phyloP scores from a whole-genome alignment of 2,888 invertebrate genomes.

The Hartigia nigra region DNA sequence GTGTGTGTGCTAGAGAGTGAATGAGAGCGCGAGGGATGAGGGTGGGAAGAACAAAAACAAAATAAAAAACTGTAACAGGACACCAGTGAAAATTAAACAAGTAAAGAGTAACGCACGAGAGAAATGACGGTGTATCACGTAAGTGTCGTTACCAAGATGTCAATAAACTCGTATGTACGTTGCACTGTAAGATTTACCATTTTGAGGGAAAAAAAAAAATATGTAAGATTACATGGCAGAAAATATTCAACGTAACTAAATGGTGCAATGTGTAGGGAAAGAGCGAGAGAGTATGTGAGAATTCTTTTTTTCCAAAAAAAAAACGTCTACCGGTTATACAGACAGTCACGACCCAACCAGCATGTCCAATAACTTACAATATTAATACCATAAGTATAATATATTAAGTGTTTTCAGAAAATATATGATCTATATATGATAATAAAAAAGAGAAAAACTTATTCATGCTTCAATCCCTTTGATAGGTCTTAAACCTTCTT shows the following conservation, averaged over 20 bases:
- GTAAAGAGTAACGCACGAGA: neutral
- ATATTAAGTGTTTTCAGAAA: conserved; percentile 61
- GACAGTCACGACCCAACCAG: conserved; percentile 36
- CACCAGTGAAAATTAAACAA: neutral
- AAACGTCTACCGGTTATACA: conserved; percentile 30
- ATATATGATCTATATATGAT: conserved; percentile 62
- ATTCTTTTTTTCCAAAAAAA: neutral
- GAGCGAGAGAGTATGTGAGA: neutral
- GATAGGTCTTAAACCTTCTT: conserved; percentile 38
- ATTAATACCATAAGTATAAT: conserved; percentile 58
- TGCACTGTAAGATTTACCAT: neutral
- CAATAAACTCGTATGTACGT: conserved; percentile 25
- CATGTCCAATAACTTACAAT: conserved; percentile 57
- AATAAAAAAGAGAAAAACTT: conserved; percentile 54
- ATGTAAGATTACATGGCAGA: neutral
- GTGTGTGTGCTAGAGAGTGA: neutral
- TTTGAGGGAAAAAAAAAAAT: neutral
- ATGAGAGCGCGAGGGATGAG: neutral
- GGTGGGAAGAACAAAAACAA: neutral
- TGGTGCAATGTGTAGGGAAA: neutral
- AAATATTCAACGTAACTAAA: neutral
- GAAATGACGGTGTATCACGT: conserved; percentile 1
- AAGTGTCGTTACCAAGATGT: conserved; percentile 33
- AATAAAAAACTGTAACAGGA: neutral
- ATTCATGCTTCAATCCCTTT: neutral